Percentiles rank a stretch among this genome's conserved stretches.
Evolutionary conservation across 2,888 invertebrate species (phyloP).

Genomic region (Platycnemis pennipes): DNA sequence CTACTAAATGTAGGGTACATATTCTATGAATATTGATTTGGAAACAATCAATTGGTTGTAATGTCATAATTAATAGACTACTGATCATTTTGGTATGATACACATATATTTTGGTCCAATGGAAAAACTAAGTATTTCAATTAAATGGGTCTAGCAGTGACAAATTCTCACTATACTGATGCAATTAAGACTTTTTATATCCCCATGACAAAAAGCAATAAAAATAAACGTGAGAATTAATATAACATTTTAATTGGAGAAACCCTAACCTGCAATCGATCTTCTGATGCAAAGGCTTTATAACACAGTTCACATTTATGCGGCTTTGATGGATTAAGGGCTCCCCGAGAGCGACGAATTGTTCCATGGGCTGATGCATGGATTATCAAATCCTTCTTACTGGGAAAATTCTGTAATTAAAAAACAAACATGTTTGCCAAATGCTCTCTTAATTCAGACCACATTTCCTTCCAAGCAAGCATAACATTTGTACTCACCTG

Average conservation of each 20-base stretch:
- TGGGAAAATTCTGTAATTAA: slow-evolving; percentile 75
- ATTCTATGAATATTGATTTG: no score
- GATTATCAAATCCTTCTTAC: slow-evolving; percentile 78
- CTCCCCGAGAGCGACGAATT: slow-evolving; percentile 72
- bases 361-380: slow-evolving; percentile 80
- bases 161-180: no score
- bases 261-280: slow-evolving; percentile 80
- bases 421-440: no score
- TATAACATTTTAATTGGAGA: background rate
- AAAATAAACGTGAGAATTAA: background rate
- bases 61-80: no score
- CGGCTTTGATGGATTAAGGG: slow-evolving; percentile 78
- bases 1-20: no score
- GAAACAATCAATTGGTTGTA: no score
- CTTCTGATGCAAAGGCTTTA: slow-evolving; percentile 84
- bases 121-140: no score
- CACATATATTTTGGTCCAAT: no score
- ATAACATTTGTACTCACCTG: slow-evolving; percentile 69
- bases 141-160: no score
- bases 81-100: no score
- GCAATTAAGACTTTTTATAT: no score
- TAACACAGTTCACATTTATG: slow-evolving; percentile 85
- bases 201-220: no score
- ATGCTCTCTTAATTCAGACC: background rate
- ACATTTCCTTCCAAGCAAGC: background rate